phyloP scores from a whole-genome alignment of 2,797 vertebrate species.

The Eptatretus atami region DNA sequence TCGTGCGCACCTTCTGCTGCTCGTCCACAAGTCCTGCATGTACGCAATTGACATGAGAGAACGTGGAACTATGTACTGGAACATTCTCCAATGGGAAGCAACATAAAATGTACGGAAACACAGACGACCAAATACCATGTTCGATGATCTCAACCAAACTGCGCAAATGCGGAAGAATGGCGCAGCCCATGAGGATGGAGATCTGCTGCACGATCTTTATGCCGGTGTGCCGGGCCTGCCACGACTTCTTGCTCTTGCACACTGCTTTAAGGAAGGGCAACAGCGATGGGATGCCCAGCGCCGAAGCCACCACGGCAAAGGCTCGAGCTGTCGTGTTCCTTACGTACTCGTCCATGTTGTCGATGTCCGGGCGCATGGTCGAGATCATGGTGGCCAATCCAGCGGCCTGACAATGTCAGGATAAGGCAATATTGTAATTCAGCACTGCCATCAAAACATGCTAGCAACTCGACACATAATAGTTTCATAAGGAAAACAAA shows the following conservation, averaged over 20 bases:
- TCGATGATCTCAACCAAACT: conserved; percentile 98
- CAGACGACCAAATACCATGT: conserved; percentile 24
- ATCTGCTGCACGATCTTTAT: conserved; percentile 99
- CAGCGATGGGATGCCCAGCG: conserved; percentile 83
- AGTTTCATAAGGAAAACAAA: background rate
- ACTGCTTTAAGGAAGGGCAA: conserved; percentile 91
- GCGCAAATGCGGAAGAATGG: conserved; percentile 86
- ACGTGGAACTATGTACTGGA: background rate
- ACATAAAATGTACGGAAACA: background rate
- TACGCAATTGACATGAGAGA: background rate
- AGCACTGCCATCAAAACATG: background rate
- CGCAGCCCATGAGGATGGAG: conserved; percentile 95
- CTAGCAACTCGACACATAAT: background rate
- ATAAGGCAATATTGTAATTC: background rate
- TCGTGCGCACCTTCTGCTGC: conserved; percentile 93
- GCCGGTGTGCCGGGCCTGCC: conserved; percentile 89
- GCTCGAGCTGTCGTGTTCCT: conserved; percentile 89
- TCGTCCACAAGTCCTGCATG: conserved; percentile 66
- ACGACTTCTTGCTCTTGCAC: conserved; percentile 96
- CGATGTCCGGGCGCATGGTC: conserved; percentile 91
- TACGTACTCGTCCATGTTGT: conserved; percentile 98
- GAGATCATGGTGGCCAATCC: conserved; percentile 99
- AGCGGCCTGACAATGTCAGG: conserved; percentile 29
- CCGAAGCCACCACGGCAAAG: conserved; percentile 85
- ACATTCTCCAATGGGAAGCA: background rate